phyloP scores from a whole-genome alignment of 2,888 invertebrate species.

The Onchidella celtica region DNA sequence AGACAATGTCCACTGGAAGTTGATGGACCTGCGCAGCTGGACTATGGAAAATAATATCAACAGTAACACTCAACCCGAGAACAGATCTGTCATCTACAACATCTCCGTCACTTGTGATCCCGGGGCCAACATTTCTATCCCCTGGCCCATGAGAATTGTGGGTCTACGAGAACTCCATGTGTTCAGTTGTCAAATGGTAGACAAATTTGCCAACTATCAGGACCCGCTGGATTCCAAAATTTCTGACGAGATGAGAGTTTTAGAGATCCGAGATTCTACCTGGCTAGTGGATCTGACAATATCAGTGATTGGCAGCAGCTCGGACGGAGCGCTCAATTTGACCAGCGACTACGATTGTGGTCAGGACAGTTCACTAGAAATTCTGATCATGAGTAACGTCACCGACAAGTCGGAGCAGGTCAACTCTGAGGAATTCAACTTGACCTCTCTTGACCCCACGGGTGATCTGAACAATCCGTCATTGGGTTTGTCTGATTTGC shows the following conservation, averaged over 20 bases:
- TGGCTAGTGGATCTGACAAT: conserved; percentile 2
- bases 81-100: conserved; percentile 22
- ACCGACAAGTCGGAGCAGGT: not conserved
- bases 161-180: conserved; percentile 38
- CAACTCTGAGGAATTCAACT: not conserved
- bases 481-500: not conserved
- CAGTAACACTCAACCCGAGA: conserved; percentile 14
- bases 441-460: not conserved
- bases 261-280: conserved; percentile 33
- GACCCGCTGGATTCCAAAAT: not conserved
- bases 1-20: conserved; percentile 18
- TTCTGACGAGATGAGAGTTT: conserved; percentile 22
- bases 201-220: conserved; percentile 19
- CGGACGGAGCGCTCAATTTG: not conserved
- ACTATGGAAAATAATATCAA: conserved; percentile 16
- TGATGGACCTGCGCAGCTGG: conserved; percentile 42
- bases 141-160: conserved; percentile 42
- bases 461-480: not conserved
- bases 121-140: conserved; percentile 46
- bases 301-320: not conserved
- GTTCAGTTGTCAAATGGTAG: conserved; percentile 24
- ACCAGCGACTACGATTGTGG: conserved; percentile 44
- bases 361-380: conserved; percentile 32
- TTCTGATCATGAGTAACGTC: conserved; percentile 36
- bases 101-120: conserved; percentile 15